Evolutionary conservation across 2,888 invertebrate genomes (phyloP), one percentile per base, ranked within the genome.

Genomic region (Fabriciana adippe): DNA sequence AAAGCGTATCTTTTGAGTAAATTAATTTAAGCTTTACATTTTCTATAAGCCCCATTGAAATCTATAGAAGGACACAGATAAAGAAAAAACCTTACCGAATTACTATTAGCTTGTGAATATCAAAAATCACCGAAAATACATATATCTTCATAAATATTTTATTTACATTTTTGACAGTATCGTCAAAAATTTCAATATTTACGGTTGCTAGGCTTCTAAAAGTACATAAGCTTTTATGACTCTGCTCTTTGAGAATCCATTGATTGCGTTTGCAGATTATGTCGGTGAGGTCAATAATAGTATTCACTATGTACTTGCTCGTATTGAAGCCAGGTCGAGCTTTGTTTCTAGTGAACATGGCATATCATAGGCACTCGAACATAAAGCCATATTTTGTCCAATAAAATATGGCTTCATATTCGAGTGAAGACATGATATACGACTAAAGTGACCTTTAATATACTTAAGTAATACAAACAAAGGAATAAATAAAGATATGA

Each of bases 221-320:
- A 5, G 4, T 16, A 48, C 5, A n/a, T 48, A 26, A 48, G 26
- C 48, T 48, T 26, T 11, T 11, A 16, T 48, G 48, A 59, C n/a
- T 59, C 26, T n/a, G 11, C 48, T 5, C 11, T 15, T 54, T 6
- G 15, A 26, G 26, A 26, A 59, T 59, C 48, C 11, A 48, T 26
- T 47, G 47, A 26, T 11, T 6, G 47, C 6, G 48, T 59, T 48
- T 48, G 48, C 48, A 48, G 13, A 26, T 48, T 16, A 47, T n/a
- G 48, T 59, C 59, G 48, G 47, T 48, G 59, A 26, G 31, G 13
- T 48, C 59, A 59, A 59, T 59, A 59, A 59, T 48, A 57, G 26
- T 26, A 11, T 16, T 48, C 59, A 59, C 47, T 41, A 41, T 41
- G 35, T 41, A 41, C 35, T 41, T 3, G 35, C 35, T 41, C 35